Evolutionary conservation across 2,113 vertebrate species (phyloP), one percentile per base, ranked within the genome.

Genomic region (Xenopus borealis): DNA sequence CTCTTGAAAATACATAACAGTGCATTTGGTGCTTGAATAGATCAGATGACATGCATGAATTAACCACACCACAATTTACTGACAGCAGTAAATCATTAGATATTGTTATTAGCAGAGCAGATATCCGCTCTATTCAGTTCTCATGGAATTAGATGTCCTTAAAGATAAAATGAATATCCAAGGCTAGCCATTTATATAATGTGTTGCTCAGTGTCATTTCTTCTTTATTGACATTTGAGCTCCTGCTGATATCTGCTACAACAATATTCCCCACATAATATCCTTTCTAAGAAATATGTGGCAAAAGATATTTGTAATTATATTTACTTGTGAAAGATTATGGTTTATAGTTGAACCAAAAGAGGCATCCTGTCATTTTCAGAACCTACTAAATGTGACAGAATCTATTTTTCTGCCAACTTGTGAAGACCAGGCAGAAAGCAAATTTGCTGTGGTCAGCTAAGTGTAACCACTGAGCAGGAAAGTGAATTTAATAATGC

Each of bases 401-500:
- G 95, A 97, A 96, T 94, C 95, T 95, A 95, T 95, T 98, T 95
- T 95, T 93, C 95, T 97, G 97, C 96, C 97, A 98, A 98, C 94
- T 96, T 94, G 93, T 94, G 92, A 95, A 93, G 92, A 94, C 94
- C 92, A 93, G 95, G 95, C 95, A 94, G 94, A 93, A 92, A 97
- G 94, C 95, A 96, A 97, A 98, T 97, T 95, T 98, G 97, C 96
- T 98, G 95, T 97, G 97, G 97, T 98, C 97, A 98, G 97, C 97
- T 98, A 96, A 96, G 95, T 97, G 95, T 97, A 96, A 96, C 97
- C 96, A 93, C 93, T 95, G 93, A 95, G 94, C 92, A 93, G 94
- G 94, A 96, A 97, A 95, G 97, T 95, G 97, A 97, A 98, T 98
- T 98, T 98, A 98, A 98, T 98, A 98, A 98, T 98, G 96, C 94